Evolutionary conservation across 92 coral and sea anemone genomes (phyloP), one percentile per base, ranked within the genome.

Genomic region (Bergia puertoricense): DNA sequence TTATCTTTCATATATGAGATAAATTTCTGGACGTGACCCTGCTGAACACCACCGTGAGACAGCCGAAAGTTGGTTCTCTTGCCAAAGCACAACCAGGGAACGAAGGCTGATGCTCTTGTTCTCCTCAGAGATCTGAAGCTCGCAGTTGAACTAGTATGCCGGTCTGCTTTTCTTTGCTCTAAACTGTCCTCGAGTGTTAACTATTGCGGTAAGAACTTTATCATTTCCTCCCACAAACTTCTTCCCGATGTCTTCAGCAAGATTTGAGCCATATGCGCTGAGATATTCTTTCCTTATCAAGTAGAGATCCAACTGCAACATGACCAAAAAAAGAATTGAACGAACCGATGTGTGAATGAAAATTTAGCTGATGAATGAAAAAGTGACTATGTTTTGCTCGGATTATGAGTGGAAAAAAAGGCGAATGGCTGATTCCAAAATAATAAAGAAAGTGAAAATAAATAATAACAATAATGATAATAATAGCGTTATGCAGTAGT

Each of bases 231-330:
- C 82, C 15, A 79, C 65, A 48, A 79, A 79, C 22, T 79, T 79
- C 18, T 79, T 48, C 44, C 22, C 23, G 82, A 79, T 79, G 42
- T 79, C 82, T 48, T 79, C 67, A 30, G 42, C 43, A n/a, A 79
- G 82, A n/a, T 79, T 79, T n/a, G 82, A 79, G 38, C 82, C 82
- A 44, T 79, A 79, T 22, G 82, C 82, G 43, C 82, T 79, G 82
- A 79, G 82, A 36, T 79, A 79, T 22, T 79, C 82, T 51, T 79
- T 79, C 42, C 82, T 48, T 46, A 79, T 79, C 37, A 79, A 36
- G 82, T 79, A 79, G 40, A 79, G 67, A 8, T 79, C 82, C 39
- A 39, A 3, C 82, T 79, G 40, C 82, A 79, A 22, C 40, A 37
- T 8, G 20, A 79, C 16, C 48, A 41, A 48, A 79, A 23, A 14